A percentile compares a stretch with the other conserved stretches of the same genome.
phyloP scores from a whole-genome alignment of 35 echinoderm and acorn worm genomes.

The Lytechinus pictus region DNA sequence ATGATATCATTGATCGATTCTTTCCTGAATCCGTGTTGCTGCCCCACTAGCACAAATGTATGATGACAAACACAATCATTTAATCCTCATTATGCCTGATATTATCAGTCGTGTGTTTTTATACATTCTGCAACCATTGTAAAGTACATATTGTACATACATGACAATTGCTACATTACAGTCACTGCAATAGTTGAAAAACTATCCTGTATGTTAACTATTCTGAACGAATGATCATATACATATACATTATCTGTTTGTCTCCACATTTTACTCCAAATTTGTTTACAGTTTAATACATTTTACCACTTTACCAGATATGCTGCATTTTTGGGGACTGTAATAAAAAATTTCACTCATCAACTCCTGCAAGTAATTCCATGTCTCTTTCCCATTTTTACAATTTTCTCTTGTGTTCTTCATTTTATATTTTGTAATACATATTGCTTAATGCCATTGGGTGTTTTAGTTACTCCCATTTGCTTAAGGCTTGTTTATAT shows the following conservation, averaged over 20 bases:
- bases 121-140: not conserved
- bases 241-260: not conserved
- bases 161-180: not conserved
- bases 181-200: not conserved
- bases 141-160: not conserved
- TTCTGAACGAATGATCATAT: not conserved
- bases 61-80: too few relatives aligned
- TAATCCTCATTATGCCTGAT: too few relatives aligned
- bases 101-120: too few relatives aligned
- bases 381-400: not conserved
- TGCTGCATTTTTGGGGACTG: constrained; percentile 6
- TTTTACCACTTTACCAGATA: not conserved
- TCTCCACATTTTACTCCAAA: not conserved
- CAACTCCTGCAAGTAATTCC: not conserved
- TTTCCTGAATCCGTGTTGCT: not conserved
- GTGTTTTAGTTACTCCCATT: not conserved
- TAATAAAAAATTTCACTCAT: not conserved
- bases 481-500: not conserved
- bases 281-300: too few relatives aligned
- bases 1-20: not conserved
- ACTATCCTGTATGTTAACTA: not conserved
- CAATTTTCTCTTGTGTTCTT: not conserved
- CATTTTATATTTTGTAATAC: not conserved
- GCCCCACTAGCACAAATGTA: not conserved
- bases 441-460: not conserved